A percentile compares a stretch with the other conserved stretches of the same genome.
phyloP scores from a whole-genome alignment of 2,888 invertebrate genomes.

The Elysia crispata region DNA sequence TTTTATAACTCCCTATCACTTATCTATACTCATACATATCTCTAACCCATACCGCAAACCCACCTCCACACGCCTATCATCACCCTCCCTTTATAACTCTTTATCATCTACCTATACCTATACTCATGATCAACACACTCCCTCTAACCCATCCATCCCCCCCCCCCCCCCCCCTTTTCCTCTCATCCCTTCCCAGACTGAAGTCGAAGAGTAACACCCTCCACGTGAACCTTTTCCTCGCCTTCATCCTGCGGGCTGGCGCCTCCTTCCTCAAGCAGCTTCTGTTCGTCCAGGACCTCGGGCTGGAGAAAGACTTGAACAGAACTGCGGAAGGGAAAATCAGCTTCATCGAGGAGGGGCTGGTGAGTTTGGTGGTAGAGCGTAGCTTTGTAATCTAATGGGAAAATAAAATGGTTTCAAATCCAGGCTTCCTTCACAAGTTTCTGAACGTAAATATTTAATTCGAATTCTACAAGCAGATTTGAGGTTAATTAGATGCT shows the following conservation, averaged over 20 bases:
- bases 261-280: conserved; percentile 82
- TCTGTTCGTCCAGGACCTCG: conserved; percentile 78
- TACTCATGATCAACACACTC: neutral
- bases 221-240: conserved; percentile 85
- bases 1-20: neutral
- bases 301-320: conserved; percentile 60
- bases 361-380: neutral
- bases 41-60: neutral
- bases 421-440: too few relatives aligned
- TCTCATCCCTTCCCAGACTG: conserved; percentile 76
- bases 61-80: conserved; percentile 12
- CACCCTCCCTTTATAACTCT: too few relatives aligned
- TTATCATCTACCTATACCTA: neutral
- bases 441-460: too few relatives aligned
- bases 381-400: too few relatives aligned
- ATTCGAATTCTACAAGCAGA: too few relatives aligned
- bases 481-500: too few relatives aligned
- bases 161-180: neutral
- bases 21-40: neutral
- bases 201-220: conserved; percentile 84
- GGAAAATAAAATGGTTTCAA: too few relatives aligned
- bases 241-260: conserved; percentile 83
- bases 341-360: neutral
- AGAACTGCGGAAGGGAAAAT: conserved; percentile 42
- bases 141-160: conserved; percentile 11